phyloP scores from a whole-genome alignment of 2,888 invertebrate species.

The Diarsia mendica region DNA sequence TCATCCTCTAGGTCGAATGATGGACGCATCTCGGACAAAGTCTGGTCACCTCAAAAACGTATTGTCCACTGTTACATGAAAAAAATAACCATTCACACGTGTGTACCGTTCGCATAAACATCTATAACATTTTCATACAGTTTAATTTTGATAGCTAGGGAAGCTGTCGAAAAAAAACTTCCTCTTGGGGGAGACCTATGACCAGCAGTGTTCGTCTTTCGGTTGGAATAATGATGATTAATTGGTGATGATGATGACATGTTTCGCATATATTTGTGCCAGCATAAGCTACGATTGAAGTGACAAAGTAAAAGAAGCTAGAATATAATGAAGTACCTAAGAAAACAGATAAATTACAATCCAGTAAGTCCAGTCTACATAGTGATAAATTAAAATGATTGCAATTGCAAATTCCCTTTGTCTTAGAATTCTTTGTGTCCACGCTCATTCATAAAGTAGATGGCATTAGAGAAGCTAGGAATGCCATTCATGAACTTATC shows the following conservation, averaged over 20 bases:
- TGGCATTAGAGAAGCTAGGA: slow-evolving; percentile 44
- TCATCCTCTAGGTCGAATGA: slow-evolving; percentile 73
- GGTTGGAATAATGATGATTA: too few species aligned
- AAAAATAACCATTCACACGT: slow-evolving; percentile 75
- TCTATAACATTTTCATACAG: not conserved
- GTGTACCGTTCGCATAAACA: slow-evolving; percentile 69
- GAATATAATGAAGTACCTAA: not conserved
- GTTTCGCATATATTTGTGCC: not conserved
- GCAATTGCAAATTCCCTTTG: slow-evolving; percentile 54
- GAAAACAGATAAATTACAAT: not conserved
- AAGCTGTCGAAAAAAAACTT: not conserved
- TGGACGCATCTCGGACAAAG: slow-evolving; percentile 77
- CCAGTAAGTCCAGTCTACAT: not conserved
- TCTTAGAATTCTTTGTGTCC: slow-evolving; percentile 51
- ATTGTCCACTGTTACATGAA: slow-evolving; percentile 77
- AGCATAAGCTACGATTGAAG: not conserved
- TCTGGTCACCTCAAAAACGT: slow-evolving; percentile 81
- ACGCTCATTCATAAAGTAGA: slow-evolving; percentile 51
- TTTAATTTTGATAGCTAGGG: not conserved
- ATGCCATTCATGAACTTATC: slow-evolving; percentile 56
- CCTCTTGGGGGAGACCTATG: too few species aligned
- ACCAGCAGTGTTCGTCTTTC: too few species aligned
- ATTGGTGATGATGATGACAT: not conserved
- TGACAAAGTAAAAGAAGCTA: not conserved
- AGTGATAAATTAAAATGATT: slow-evolving; percentile 35